phyloP scores from a whole-genome alignment of 2,797 vertebrate species.

The Cirrhinus molitorella region DNA sequence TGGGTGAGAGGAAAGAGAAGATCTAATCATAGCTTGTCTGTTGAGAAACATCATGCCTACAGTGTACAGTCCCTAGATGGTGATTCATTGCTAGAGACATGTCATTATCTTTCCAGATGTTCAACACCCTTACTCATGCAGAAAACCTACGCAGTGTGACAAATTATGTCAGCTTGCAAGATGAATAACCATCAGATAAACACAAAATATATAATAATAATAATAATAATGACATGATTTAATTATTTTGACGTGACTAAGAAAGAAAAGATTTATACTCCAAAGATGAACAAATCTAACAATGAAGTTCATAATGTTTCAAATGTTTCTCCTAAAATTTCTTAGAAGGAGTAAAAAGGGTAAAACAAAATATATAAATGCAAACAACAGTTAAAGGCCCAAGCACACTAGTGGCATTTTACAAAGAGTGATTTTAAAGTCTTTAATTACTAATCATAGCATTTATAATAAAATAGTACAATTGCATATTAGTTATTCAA shows the following conservation, averaged over 20 bases:
- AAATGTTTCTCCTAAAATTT: slow-evolving; percentile 2
- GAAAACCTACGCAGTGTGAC: slow-evolving; percentile 47
- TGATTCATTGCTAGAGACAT: slow-evolving; percentile 48
- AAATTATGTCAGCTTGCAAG: slow-evolving; percentile 32
- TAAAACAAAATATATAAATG: too few relatives aligned
- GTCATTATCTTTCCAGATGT: slow-evolving; percentile 58
- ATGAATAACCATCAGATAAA: slow-evolving; percentile 44
- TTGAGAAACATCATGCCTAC: slow-evolving; percentile 3
- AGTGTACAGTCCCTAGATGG: slow-evolving; percentile 29
- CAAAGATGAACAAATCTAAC: not conserved
- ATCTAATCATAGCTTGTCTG: slow-evolving; percentile 27
- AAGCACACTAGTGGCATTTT: too few relatives aligned
- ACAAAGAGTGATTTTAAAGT: too few relatives aligned
- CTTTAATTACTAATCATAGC: too few relatives aligned
- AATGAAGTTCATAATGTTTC: not conserved
- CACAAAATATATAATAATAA: not conserved
- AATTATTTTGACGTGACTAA: not conserved
- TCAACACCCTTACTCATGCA: slow-evolving; percentile 44
- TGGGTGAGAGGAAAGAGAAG: not conserved
- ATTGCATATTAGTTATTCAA: too few relatives aligned
- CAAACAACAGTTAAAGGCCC: too few relatives aligned
- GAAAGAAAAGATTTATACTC: not conserved
- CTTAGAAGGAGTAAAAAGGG: not conserved
- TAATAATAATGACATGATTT: not conserved
- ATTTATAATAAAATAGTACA: not conserved